These are phyloP conservation scores for Odontamblyopus rebecca DNA, from an alignment of 2,797 vertebrate species.

Conservation along the genomic window DNA sequence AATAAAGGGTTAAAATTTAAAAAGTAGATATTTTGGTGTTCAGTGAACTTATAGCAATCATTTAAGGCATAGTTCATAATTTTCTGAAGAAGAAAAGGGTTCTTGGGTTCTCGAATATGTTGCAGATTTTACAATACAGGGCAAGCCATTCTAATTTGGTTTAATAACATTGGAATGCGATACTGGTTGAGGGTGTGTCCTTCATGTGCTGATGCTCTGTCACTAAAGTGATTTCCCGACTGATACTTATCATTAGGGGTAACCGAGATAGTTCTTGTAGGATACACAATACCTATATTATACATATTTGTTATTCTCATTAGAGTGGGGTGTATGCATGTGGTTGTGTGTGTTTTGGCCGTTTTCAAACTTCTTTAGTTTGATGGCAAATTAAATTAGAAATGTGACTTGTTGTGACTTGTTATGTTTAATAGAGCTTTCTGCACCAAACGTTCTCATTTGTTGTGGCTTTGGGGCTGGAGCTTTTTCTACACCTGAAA, in stretches of 20 bases:
- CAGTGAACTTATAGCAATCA: too few relatives aligned
- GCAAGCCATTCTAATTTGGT: background rate
- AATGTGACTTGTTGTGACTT: background rate
- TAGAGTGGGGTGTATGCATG: background rate
- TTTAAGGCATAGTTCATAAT: too few relatives aligned
- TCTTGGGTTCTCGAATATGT: too few relatives aligned
- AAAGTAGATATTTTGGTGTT: too few relatives aligned
- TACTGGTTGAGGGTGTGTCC: conserved; percentile 41
- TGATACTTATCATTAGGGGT: background rate
- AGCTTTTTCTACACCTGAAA: background rate
- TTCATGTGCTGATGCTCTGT: conserved; percentile 8
- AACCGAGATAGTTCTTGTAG: background rate
- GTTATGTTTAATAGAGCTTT: background rate
- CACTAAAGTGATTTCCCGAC: background rate
- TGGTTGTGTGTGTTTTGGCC: background rate
- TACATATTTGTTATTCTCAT: background rate
- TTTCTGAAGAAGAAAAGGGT: too few relatives aligned
- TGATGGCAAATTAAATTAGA: background rate
- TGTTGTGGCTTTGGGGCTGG: background rate
- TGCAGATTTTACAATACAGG: background rate
- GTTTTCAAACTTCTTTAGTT: background rate
- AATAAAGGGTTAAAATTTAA: too few relatives aligned
- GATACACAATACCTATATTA: background rate
- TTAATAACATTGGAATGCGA: conserved; percentile 35
- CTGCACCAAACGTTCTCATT: background rate